Base-by-base conservation (phyloP, 2,888 invertebrate genomes). In the Pachycephus smyrnensis region DNA sequence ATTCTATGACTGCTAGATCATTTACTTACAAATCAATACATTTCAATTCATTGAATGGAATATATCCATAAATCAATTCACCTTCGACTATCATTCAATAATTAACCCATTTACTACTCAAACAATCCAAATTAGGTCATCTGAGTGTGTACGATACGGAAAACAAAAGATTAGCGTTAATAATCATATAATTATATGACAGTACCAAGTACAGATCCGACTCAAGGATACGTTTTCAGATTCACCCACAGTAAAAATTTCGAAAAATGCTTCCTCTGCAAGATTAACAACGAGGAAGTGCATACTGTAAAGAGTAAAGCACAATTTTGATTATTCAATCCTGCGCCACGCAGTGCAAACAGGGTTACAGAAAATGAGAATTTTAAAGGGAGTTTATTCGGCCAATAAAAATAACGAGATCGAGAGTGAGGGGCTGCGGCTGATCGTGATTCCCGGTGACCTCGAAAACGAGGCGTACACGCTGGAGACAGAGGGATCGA, bases 401-500 rank as follows among this genome's bases (percentile, higher is more conserved):
- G 40, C 12, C 12, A 32, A 73, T n/a, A 77, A 76, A 76, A 76
- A 76, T 32, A 85, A 82, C 79, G 84, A 86, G 83, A 88, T 84
- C 83, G 85, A 86, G 84, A 88, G 85, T 84, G 82, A 84, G 83
- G 83, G 82, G 81, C 81, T 82, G 84, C 80, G 80, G 79, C 76
- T 73, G 68, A 77, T 69, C 73, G 40, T 71, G 76, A 85, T 84
- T 85, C 86, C 87, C 85, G 85, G 82, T 88, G 87, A 88, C 89
- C 88, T 88, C 88, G 86, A 89, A 88, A 88, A 76, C 80, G 77
- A 80, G 77, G 75, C 76, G 79, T 80, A 73, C 82, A 79, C 73
- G 75, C 76, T 75, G 55, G 80, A 82, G 77, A 78, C 82, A 80
- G 73, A 40, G 76, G 81, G 84, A 88, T 89, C 88, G 86, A 89